A percentile compares a stretch with the other conserved stretches of the same genome.
phyloP scores from a whole-genome alignment of 23 tunicate species.

The Trididemnum clinides region DNA sequence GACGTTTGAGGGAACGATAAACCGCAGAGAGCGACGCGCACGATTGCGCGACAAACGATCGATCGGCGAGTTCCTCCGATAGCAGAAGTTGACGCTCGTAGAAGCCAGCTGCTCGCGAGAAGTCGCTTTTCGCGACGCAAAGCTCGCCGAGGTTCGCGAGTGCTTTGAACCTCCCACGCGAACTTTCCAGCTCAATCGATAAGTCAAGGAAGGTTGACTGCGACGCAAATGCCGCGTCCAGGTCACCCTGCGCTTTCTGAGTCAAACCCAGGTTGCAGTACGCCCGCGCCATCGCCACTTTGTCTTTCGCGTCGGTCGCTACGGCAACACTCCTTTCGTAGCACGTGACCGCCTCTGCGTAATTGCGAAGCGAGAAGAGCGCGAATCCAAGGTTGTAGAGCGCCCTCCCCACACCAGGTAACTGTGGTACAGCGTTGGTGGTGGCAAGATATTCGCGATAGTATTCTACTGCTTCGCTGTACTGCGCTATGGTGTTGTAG shows the following conservation, averaged over 20 bases:
- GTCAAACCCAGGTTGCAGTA: slow-evolving; percentile 88
- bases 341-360: slow-evolving; percentile 42
- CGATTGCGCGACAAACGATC: slow-evolving; percentile 56
- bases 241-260: slow-evolving; percentile 40
- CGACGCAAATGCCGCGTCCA: slow-evolving; percentile 55
- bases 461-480: slow-evolving; percentile 41
- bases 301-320: slow-evolving; percentile 39
- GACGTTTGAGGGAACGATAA: slow-evolving; percentile 28
- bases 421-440: neutral
- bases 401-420: slow-evolving; percentile 63
- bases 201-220: slow-evolving; percentile 57
- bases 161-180: slow-evolving; percentile 71
- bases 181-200: slow-evolving; percentile 58
- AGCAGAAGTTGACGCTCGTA: slow-evolving; percentile 61
- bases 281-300: slow-evolving; percentile 74
- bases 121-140: slow-evolving; percentile 26
- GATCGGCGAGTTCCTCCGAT: slow-evolving; percentile 42
- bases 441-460: slow-evolving; percentile 56
- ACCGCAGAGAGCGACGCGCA: slow-evolving; percentile 55
- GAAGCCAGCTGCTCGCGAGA: slow-evolving; percentile 38
- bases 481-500: slow-evolving; percentile 49
- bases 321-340: slow-evolving; percentile 57
- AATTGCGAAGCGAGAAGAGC: slow-evolving; percentile 46
- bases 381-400: slow-evolving; percentile 91
- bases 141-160: slow-evolving; percentile 82